phyloP scores from a whole-genome alignment of 1,140 invertebrate species.

The Notospermus geniculatus region DNA sequence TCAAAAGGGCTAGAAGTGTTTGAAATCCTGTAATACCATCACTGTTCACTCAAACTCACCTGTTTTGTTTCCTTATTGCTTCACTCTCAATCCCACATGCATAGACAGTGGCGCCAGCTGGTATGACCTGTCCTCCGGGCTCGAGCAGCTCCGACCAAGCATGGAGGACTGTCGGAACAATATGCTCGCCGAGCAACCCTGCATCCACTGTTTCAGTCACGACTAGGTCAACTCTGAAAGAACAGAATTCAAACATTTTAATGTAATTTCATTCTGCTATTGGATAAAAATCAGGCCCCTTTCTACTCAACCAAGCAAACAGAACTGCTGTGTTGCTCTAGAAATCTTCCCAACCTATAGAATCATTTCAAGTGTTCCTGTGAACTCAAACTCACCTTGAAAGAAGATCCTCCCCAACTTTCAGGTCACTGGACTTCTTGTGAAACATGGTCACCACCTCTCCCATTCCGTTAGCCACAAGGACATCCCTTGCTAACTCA shows the following conservation, averaged over 20 bases:
- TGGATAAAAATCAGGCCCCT: too few species aligned
- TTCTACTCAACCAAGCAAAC: too few species aligned
- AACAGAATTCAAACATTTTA: conserved; percentile 9
- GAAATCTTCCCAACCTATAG: too few species aligned
- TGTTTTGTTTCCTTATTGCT: conserved; percentile 51
- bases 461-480: conserved; percentile 57
- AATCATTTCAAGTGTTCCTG: too few species aligned
- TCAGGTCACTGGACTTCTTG: conserved; percentile 60
- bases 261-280: neutral
- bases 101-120: conserved; percentile 65
- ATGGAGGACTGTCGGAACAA: conserved; percentile 67
- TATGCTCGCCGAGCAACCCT: conserved; percentile 72
- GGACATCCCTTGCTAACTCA: conserved; percentile 62
- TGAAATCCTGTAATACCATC: too few species aligned
- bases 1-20: too few species aligned
- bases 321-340: neutral
- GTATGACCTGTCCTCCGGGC: conserved; percentile 61
- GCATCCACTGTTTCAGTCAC: conserved; percentile 79
- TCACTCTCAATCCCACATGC: conserved; percentile 62
- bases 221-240: conserved; percentile 63
- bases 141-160: conserved; percentile 65
- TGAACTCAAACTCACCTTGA: conserved; percentile 44
- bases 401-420: conserved; percentile 61
- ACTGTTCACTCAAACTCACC: too few species aligned
- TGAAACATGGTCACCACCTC: conserved; percentile 56